These are phyloP conservation scores for Crocodylus rhombifer DNA, from an alignment of 2,797 vertebrate genomes.

Conservation along the genomic window DNA sequence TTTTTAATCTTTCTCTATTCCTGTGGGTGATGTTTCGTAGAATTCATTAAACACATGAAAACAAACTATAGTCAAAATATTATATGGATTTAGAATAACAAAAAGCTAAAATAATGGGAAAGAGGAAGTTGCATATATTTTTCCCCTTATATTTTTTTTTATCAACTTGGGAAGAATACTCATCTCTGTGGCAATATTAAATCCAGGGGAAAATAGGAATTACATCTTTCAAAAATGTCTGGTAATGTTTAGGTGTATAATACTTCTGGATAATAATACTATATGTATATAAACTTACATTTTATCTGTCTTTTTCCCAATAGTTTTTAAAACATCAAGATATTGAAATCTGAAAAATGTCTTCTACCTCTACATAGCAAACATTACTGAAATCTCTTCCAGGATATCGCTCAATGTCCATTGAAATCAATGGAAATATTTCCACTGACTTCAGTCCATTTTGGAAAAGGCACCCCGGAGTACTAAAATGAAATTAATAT, in stretches of 20 bases:
- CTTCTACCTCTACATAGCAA: not conserved
- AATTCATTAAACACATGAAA: no score
- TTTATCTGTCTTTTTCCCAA: not conserved
- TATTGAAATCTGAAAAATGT: not conserved
- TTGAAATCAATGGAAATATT: not conserved
- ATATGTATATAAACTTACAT: no score
- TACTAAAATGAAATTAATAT: not conserved
- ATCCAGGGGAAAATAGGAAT: no score
- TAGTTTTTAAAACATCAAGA: not conserved
- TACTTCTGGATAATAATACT: no score
- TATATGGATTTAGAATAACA: not conserved
- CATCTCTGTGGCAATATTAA: no score
- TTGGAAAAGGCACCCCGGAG: not conserved
- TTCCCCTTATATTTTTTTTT: not conserved
- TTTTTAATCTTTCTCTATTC: not conserved
- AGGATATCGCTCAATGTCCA: not conserved
- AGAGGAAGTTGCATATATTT: not conserved
- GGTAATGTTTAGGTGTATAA: no score
- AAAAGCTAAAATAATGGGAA: not conserved
- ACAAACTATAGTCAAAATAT: not conserved
- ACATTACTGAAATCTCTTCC: not conserved
- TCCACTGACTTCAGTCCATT: not conserved
- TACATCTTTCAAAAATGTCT: no score
- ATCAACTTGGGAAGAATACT: no score
- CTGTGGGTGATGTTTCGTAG: not conserved